Base-by-base conservation (phyloP, 2,888 invertebrate species). In the Catotricha subobsoleta region DNA sequence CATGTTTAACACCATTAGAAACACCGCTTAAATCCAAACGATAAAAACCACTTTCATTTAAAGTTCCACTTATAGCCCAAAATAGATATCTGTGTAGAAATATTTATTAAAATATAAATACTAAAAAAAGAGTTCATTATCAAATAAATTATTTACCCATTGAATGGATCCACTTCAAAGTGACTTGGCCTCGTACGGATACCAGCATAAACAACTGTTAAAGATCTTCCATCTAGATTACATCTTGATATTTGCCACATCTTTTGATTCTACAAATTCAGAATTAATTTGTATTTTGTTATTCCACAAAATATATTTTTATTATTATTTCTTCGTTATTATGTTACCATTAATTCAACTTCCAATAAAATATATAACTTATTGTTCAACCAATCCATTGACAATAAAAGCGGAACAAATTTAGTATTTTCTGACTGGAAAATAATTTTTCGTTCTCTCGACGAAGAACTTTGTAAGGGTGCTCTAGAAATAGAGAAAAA, bases 131-230 rank as follows among this genome's bases (percentile, higher is more conserved):
- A 4, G 12, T 13, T 8, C 25, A 25, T 25, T 25, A 8, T 25
- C 9, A 30, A 30, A 9, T 30, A n/a, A 30, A n/a, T 30, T n/a
- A 55, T 66, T 62, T 60, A 81, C 72, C 92, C 94, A 58, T 92
- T 92, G 52, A 83, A 78, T 25, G 94, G 87, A 66, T 94, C 94
- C 1, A 90, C 82, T 64, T 87, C 80, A 49, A 94, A 72, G 52
- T 86, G 82, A 42, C 73, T 69, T 0, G 90, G 82, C 49, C 74
- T 71, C 5, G 71, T 69, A 40, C 68, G 67, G 42, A 88, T 68
- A 1, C 78, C 79, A 10, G 77, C 74, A 44, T 79, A 64, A 1
- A 83, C 78, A 0, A 80, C 72, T 8, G 75, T 71, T 45, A 80
- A 65, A 42, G 74, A 71, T 48, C 68, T 69, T 0, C 86, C 84